Conservation (phyloP, 1,140 invertebrate species). For the Brachionus rotundiformis region DNA sequence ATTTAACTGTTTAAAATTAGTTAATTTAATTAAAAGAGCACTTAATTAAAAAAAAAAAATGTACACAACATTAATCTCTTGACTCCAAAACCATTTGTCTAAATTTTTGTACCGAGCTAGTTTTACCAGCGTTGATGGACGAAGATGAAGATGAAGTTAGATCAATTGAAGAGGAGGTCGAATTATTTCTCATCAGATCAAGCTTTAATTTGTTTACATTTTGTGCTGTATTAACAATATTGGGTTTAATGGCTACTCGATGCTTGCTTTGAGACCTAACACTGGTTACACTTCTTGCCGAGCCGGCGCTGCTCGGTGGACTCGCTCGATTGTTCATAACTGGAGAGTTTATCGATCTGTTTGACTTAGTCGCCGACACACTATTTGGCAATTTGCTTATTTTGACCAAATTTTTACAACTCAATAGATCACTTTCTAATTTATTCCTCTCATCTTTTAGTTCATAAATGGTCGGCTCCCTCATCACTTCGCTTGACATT, state of each 20-base stretch:
- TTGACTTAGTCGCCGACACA: background rate
- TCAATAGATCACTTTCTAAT: slow-evolving; percentile 38
- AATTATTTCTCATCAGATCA: slow-evolving; percentile 16
- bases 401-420: slow-evolving; percentile 28
- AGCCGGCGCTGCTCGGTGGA: background rate
- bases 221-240: background rate
- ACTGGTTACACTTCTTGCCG: background rate
- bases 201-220: slow-evolving; percentile 9
- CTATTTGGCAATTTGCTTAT: background rate
- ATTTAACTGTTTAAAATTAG: too few species aligned
- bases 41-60: too few species aligned
- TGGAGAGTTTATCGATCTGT: slow-evolving; percentile 8
- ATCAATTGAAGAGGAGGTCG: background rate
- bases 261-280: slow-evolving; percentile 9
- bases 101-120: slow-evolving; percentile 14
- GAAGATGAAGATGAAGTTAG: background rate
- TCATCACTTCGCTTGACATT: background rate
- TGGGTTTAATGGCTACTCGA: background rate
- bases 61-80: background rate
- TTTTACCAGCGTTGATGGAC: background rate
- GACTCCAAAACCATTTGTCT: slow-evolving; percentile 38
- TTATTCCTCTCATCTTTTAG: slow-evolving; percentile 38
- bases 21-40: too few species aligned
- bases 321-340: background rate
- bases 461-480: slow-evolving; percentile 32